A percentile compares a stretch with the other conserved stretches of the same genome.
Evolutionary conservation across 2,797 vertebrate species (phyloP).

Genomic region (Acipenser ruthenus): DNA sequence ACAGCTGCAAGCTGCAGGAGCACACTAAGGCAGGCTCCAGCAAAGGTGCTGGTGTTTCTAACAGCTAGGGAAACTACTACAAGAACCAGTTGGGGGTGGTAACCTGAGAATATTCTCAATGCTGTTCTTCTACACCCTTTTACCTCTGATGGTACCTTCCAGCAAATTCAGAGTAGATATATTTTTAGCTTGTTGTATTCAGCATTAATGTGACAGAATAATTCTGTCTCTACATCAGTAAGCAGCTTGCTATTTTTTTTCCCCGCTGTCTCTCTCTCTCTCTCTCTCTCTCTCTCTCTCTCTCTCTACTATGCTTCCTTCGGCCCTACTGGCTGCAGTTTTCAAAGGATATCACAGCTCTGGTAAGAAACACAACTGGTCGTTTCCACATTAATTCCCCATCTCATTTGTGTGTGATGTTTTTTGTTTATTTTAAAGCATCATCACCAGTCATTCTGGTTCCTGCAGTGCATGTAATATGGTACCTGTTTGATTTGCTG

Average conservation of each 20-base stretch:
- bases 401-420: slow-evolving; percentile 1
- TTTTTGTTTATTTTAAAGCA: too few species aligned
- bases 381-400: slow-evolving; percentile 29
- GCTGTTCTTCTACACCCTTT: slow-evolving; percentile 54
- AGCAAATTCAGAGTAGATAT: slow-evolving; percentile 56
- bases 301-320: slow-evolving; percentile 71
- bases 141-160: slow-evolving; percentile 64
- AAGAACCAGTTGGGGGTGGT: slow-evolving; percentile 50
- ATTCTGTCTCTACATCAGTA: slow-evolving; percentile 59
- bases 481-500: slow-evolving; percentile 15
- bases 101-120: slow-evolving; percentile 53
- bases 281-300: slow-evolving; percentile 15
- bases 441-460: slow-evolving; percentile 26
- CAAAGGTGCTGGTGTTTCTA: slow-evolving; percentile 41
- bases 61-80: slow-evolving; percentile 49
- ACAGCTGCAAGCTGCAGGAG: slow-evolving; percentile 22
- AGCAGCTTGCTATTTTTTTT: slow-evolving; percentile 37
- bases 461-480: slow-evolving; percentile 11
- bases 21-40: slow-evolving; percentile 39
- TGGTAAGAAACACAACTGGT: slow-evolving; percentile 79
- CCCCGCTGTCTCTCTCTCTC: slow-evolving; percentile 19
- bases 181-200: slow-evolving; percentile 70
- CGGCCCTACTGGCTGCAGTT: slow-evolving; percentile 84
- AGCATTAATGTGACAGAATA: slow-evolving; percentile 58
- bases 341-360: slow-evolving; percentile 95